These are phyloP conservation scores for Vulpes vulpes DNA, from an alignment of 2,113 vertebrate species.

Conservation along the genomic window DNA sequence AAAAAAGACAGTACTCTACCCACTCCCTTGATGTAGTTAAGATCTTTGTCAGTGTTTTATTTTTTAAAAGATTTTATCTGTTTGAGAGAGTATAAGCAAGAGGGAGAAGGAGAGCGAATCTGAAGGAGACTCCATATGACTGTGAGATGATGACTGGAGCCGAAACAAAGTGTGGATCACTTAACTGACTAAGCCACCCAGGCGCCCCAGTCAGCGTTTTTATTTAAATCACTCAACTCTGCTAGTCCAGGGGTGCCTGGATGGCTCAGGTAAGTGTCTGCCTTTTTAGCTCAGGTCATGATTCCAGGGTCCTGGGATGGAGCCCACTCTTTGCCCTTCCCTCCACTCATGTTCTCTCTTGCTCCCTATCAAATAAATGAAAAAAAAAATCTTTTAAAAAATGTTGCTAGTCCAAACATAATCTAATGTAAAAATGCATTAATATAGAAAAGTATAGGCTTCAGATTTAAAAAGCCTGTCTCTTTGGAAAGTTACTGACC, in stretches of 20 bases:
- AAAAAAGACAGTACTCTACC: neutral
- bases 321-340: too few species aligned
- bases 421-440: slow-evolving; percentile 49
- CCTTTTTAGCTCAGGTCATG: neutral
- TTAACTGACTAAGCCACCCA: too few species aligned
- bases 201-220: neutral
- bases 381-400: neutral
- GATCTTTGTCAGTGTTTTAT: neutral
- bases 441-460: slow-evolving; percentile 23
- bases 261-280: neutral
- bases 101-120: too few species aligned
- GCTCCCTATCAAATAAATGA: neutral
- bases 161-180: too few species aligned
- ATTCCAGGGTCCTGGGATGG: neutral
- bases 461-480: neutral
- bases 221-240: slow-evolving; percentile 27
- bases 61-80: too few species aligned
- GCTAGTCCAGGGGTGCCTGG: neutral
- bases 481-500: slow-evolving; percentile 54
- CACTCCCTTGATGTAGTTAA: neutral
- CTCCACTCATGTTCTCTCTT: neutral
- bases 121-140: too few species aligned
- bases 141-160: too few species aligned
- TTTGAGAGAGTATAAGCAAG: too few species aligned
- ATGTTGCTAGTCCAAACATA: neutral